Percentiles rank a stretch among this genome's conserved stretches.
Evolutionary conservation across 2,888 invertebrate species (phyloP).

Genomic region (Galerucella pusilla): DNA sequence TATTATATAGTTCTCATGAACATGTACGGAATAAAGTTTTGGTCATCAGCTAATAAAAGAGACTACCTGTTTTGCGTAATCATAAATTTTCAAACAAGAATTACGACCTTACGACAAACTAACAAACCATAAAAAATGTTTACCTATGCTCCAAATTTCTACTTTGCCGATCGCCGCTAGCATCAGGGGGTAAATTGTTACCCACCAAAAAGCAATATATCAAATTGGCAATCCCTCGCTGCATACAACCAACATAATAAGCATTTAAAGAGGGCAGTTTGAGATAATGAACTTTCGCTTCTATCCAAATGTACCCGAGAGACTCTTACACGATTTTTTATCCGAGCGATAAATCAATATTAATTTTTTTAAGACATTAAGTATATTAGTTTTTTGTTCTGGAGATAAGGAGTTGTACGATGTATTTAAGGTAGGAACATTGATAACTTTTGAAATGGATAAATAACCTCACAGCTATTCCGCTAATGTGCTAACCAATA

Average conservation of each 20-base stretch:
- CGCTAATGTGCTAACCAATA: too few species aligned
- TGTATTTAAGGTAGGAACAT: neutral
- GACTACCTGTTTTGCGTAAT: slow-evolving; percentile 18
- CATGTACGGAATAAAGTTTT: neutral
- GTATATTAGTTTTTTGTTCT: slow-evolving; percentile 24
- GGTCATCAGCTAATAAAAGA: neutral
- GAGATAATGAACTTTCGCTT: slow-evolving; percentile 48
- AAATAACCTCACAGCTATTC: too few species aligned
- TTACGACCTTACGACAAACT: slow-evolving; percentile 30
- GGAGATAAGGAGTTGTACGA: neutral
- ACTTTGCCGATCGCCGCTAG: slow-evolving; percentile 47
- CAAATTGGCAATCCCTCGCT: slow-evolving; percentile 49
- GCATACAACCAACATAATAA: slow-evolving; percentile 48
- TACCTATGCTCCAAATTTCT: slow-evolving; percentile 41
- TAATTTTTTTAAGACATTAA: slow-evolving; percentile 34
- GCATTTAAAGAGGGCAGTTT: slow-evolving; percentile 51
- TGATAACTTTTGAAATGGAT: neutral
- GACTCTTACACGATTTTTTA: slow-evolving; percentile 35
- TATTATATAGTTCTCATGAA: too few species aligned
- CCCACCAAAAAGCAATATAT: slow-evolving; percentile 52
- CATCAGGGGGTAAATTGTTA: slow-evolving; percentile 50
- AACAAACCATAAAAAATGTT: slow-evolving; percentile 41
- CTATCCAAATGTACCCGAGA: slow-evolving; percentile 46
- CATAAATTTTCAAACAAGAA: slow-evolving; percentile 11
- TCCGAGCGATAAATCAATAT: slow-evolving; percentile 32